Evolutionary conservation across 2,797 vertebrate species (phyloP).

Genomic region (Pipistrellus pipistrellus): DNA sequence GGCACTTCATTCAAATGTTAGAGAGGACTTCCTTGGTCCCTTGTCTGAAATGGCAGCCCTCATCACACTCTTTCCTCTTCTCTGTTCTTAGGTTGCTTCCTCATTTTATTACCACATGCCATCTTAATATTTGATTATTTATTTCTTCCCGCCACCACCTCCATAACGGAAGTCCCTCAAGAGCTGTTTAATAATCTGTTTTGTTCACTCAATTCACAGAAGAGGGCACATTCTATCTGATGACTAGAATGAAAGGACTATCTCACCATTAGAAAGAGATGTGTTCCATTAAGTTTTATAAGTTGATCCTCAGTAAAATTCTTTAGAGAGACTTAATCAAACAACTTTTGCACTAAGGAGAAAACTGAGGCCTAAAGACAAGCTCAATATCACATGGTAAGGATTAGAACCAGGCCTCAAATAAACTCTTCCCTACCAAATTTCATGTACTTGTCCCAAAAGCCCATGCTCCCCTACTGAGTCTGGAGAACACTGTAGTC

Average conservation of each 20-base stretch:
- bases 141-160: neutral
- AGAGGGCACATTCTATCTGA: neutral
- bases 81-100: neutral
- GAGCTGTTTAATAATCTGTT: neutral
- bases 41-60: neutral
- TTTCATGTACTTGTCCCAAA: neutral
- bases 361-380: slow-evolving; percentile 17
- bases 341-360: neutral
- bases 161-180: neutral
- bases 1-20: neutral
- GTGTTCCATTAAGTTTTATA: neutral
- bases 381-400: neutral
- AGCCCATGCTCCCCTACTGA: neutral
- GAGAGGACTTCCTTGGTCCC: neutral
- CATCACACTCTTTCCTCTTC: neutral
- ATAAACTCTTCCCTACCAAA: neutral
- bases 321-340: neutral
- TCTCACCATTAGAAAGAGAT: neutral
- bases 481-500: neutral
- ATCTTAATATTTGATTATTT: neutral
- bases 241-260: neutral
- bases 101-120: neutral
- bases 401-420: neutral
- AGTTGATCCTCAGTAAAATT: neutral
- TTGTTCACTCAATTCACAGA: neutral